Base-by-base conservation (phyloP, 2,797 vertebrate species). In the Pseudopleuronectes americanus region DNA sequence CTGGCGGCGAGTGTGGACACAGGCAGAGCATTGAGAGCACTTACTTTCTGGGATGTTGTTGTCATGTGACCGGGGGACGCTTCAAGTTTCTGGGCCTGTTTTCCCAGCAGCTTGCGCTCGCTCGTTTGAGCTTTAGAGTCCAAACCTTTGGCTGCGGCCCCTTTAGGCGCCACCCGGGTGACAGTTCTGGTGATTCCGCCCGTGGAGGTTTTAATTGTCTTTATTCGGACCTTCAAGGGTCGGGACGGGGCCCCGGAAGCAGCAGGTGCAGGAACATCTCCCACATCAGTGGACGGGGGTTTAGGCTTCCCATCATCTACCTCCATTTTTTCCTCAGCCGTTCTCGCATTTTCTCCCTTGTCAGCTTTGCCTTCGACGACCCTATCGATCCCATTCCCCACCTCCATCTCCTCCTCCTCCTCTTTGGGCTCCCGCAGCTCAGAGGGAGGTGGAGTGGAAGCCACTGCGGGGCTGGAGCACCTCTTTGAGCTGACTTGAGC, bases 161-260 rank as follows among this genome's bases (percentile, higher is more conserved):
- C 92, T 89, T 94, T 95, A 0, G 92, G 82, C 4, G 82, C 96
- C 3, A 99, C 96, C 58, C 96, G 93, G 3, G 97, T 99, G 6
- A 99, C 97, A 0, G 97, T 99, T 78, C 98, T 92, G 48, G 97
- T 99, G 90, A 99, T 97, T 82, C 95, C 96, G 17, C 98, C 98
- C 0, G 96, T 96, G 26, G 97, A 96, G 0, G 97, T 99, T 81
- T 99, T 99, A 68, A 99, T 96, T 45, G 97, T 99, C 87, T 99
- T 99, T 81, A 99, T 99, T 51, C 98, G 81, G 23, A 99, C 97
- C 56, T 99, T 99, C 48, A 99, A 95, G 14, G 97, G 98, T 54
- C 97, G 90, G 0, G 97, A 96, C 3, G 97, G 94, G 54, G 84
- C 89, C 1, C 95, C 95, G 17, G 82, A 85, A n/a, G 93, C 92